A percentile compares a stretch with the other conserved stretches of the same genome.
Evolutionary conservation across 2,888 invertebrate species (phyloP).

Genomic region (Ornithoptera alexandrae): DNA sequence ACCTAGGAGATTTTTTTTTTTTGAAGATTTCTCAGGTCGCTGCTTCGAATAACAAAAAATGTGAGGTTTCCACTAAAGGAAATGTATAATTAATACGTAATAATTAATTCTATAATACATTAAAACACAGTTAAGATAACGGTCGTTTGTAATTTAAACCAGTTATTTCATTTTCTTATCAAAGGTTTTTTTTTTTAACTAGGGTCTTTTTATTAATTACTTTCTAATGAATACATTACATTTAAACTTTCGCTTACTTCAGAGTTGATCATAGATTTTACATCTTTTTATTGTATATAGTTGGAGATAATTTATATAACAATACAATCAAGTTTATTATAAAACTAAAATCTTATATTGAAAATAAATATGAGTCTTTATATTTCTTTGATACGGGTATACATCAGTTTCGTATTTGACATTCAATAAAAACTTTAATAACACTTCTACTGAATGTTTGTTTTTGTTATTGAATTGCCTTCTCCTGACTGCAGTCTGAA

Average conservation of each 20-base stretch:
- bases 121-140: slow-evolving; percentile 15
- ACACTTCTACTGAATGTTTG: slow-evolving; percentile 19
- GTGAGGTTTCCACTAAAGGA: neutral
- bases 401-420: slow-evolving; percentile 3
- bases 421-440: slow-evolving; percentile 16
- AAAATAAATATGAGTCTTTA: neutral
- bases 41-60: too few relatives aligned
- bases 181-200: neutral
- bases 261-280: neutral
- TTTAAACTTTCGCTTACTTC: neutral
- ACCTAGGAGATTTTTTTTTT: too few relatives aligned
- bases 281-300: too few relatives aligned
- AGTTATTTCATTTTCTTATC: neutral
- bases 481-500: slow-evolving; percentile 19
- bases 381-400: neutral
- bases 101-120: slow-evolving; percentile 6
- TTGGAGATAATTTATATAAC: neutral
- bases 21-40: neutral
- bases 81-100: neutral
- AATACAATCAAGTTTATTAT: neutral
- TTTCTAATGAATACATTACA: neutral
- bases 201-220: neutral
- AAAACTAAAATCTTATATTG: neutral
- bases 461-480: slow-evolving; percentile 29
- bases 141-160: slow-evolving; percentile 2